Evolutionary conservation across 1,140 invertebrate species (phyloP), one percentile per base, ranked within the genome.

Genomic region (Heterodera carotae): DNA sequence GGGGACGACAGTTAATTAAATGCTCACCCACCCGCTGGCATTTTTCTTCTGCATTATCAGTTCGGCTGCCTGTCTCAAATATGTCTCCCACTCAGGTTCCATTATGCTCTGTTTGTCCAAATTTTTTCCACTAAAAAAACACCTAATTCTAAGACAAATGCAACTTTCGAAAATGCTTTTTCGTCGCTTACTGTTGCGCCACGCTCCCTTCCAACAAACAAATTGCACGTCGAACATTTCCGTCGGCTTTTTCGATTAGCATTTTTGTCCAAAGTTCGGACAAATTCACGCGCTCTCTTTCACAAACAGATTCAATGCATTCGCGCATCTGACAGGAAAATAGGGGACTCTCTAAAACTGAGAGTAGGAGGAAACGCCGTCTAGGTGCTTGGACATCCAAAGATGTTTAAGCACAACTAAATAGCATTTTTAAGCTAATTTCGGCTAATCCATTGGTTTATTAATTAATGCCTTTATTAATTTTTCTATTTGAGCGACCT

Each of bases 121-220:
- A 89, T 94, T 94, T 48, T 90, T 91, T 75, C 77, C 87, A 76
- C 83, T 75, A 76, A 70, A 85, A 75, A 67, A 68, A 33, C 62
- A 56, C 39, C 29, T 80, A 27, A 8, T 43, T 12, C 39, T 12
- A 43, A n/a, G 48, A 6, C 66, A 73, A n/a, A 80, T 31, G 4
- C 8, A 76, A 25, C 10, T n/a, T 69, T 62, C 25, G 76, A 62
- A 53, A 29, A 73, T 86, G 88, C 77, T 25, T 81, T 76, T 53
- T 43, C 8, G 22, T 29, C 39, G 88, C 89, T 86, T 89, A 93
- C 90, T 96, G 92, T 88, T 96, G 93, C 0, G 95, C 94, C 90
- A 93, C 94, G 86, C 93, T 94, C 8, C 94, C 93, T 89, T 99
- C 96, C 81, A 94, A 91, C 92, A 96, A 95, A 2, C 99, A 90